Conservation (phyloP, 1,140 invertebrate genomes). For the Heliothis subflexa region DNA sequence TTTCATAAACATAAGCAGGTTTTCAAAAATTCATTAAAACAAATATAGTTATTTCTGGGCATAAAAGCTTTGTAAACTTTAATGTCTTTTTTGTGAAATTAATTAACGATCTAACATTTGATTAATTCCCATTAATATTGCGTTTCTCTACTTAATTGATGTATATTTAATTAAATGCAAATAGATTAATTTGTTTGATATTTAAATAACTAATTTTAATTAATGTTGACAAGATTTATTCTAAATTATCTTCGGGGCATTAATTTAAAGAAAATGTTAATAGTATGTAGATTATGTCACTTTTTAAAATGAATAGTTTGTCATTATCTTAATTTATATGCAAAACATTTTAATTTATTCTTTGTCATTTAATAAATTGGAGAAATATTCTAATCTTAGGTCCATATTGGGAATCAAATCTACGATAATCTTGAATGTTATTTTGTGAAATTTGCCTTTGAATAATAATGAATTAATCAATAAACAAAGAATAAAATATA, state of each 20-base stretch:
- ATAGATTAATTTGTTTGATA: slow-evolving; percentile 27
- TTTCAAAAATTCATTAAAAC: too few species aligned
- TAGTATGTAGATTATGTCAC: background rate
- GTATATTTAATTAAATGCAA: slow-evolving; percentile 28
- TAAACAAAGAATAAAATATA: too few species aligned
- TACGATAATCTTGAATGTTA: too few species aligned
- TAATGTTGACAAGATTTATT: slow-evolving; percentile 18
- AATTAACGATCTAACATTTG: background rate
- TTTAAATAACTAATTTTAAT: slow-evolving; percentile 11
- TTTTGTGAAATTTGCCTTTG: too few species aligned
- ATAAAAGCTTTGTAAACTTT: too few species aligned
- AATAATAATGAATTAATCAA: too few species aligned
- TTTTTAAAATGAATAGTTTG: background rate
- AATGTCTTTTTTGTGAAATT: background rate
- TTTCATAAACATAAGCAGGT: too few species aligned
- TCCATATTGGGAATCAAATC: too few species aligned
- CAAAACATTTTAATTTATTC: background rate
- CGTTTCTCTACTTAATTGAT: slow-evolving; percentile 10
- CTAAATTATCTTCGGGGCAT: slow-evolving; percentile 8
- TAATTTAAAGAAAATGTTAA: slow-evolving; percentile 19
- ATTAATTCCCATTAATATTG: background rate
- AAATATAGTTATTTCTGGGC: too few species aligned
- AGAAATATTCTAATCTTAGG: background rate
- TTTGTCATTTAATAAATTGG: background rate
- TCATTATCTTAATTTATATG: background rate